phyloP scores from a whole-genome alignment of 2,113 vertebrate species.

The Odontesthes bonariensis region DNA sequence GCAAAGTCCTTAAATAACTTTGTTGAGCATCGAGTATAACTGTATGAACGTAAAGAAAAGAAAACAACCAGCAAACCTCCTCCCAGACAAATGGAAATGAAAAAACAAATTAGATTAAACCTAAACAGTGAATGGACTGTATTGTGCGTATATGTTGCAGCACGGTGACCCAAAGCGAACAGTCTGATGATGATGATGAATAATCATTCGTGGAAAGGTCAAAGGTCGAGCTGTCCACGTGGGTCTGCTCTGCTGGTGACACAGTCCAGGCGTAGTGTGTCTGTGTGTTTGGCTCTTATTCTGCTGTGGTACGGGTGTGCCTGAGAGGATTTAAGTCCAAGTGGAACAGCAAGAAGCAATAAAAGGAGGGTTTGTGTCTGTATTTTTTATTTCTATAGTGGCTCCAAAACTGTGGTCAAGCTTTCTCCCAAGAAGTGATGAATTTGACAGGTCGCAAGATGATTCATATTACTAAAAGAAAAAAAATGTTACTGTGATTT shows the following conservation, averaged over 20 bases:
- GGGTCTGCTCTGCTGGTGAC: conserved; percentile 72
- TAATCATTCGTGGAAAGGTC: conserved; percentile 66
- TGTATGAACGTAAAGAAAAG: conserved; percentile 15
- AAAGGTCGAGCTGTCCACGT: conserved; percentile 71
- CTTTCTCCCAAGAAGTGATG: not conserved
- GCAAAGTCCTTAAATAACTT: not conserved
- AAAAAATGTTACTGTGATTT: not conserved
- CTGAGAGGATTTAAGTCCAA: conserved; percentile 9
- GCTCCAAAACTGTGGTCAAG: not conserved
- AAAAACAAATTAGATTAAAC: conserved; percentile 25
- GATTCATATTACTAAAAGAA: not conserved
- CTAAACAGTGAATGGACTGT: conserved; percentile 33
- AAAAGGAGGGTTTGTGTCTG: not conserved
- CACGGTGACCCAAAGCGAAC: conserved; percentile 11
- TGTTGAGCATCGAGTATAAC: not conserved
- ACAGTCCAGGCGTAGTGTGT: conserved; percentile 72
- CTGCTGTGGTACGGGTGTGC: conserved; percentile 35
- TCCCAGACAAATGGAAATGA: conserved; percentile 24
- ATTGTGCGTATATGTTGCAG: conserved; percentile 21
- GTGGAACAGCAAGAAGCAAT: conserved; percentile 15
- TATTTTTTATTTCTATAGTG: not conserved
- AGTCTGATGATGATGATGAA: conserved; percentile 74
- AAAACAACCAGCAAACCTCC: conserved; percentile 37
- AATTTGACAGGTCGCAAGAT: not conserved
- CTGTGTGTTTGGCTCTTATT: conserved; percentile 51